These are phyloP conservation scores for Oxytorus armatus DNA, from an alignment of 2,888 invertebrate species.

Conservation along the genomic window DNA sequence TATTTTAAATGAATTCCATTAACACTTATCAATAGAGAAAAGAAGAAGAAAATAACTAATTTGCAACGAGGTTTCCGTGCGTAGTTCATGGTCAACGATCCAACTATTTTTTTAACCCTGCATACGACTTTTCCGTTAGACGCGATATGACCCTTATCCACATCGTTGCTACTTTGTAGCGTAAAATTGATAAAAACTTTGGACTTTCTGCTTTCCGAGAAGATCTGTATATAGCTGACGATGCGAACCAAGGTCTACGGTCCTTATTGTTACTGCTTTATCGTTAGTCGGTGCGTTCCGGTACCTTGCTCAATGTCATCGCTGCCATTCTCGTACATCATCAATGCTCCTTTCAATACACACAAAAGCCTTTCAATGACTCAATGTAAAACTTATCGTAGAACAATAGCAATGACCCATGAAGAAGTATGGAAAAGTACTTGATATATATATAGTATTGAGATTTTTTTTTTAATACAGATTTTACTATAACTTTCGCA, in stretches of 20 bases:
- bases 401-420: too few relatives aligned
- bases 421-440: too few relatives aligned
- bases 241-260: slow-evolving; percentile 64
- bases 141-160: too few relatives aligned
- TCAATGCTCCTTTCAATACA: slow-evolving; percentile 45
- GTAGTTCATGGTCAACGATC: slow-evolving; percentile 65
- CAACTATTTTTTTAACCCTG: slow-evolving; percentile 26
- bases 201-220: slow-evolving; percentile 72
- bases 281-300: slow-evolving; percentile 71
- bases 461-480: too few relatives aligned
- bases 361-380: slow-evolving; percentile 30
- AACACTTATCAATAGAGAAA: slow-evolving; percentile 22
- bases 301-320: slow-evolving; percentile 77
- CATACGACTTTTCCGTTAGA: slow-evolving; percentile 31
- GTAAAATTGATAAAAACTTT: slow-evolving; percentile 42
- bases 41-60: slow-evolving; percentile 19
- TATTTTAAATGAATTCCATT: slow-evolving; percentile 44
- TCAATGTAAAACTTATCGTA: too few relatives aligned
- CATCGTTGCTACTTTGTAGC: neutral
- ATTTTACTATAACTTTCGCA: too few relatives aligned
- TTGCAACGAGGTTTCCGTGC: slow-evolving; percentile 18
- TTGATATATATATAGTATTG: too few relatives aligned
- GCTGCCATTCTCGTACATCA: slow-evolving; percentile 68
- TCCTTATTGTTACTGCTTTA: slow-evolving; percentile 74
- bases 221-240: slow-evolving; percentile 44